A percentile compares a stretch with the other conserved stretches of the same genome.
These are phyloP conservation scores for Dermatophagoides farinae DNA, from an alignment of 1,140 invertebrate genomes.

Conservation along the genomic window DNA sequence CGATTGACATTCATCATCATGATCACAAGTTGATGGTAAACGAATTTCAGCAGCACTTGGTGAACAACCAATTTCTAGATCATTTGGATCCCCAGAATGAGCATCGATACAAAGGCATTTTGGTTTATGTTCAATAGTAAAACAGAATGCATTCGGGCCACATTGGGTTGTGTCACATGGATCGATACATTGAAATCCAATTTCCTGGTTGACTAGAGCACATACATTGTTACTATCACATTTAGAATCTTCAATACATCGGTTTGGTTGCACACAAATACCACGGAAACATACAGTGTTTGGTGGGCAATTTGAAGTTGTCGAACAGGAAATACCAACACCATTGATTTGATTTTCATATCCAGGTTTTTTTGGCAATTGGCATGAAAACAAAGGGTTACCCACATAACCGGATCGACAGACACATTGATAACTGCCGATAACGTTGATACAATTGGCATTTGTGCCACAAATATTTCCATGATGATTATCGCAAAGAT, in stretches of 20 bases:
- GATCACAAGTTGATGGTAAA: slow-evolving; percentile 10
- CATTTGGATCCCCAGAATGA: slow-evolving; percentile 56
- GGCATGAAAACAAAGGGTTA: slow-evolving; percentile 33
- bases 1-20: slow-evolving; percentile 15
- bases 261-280: slow-evolving; percentile 3
- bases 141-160: slow-evolving; percentile 66
- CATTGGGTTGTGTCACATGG: slow-evolving; percentile 28
- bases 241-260: slow-evolving; percentile 4
- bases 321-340: slow-evolving; percentile 4
- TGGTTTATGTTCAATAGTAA: slow-evolving; percentile 55
- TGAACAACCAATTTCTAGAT: slow-evolving; percentile 19
- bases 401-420: slow-evolving; percentile 52
- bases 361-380: background rate
- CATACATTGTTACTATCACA: slow-evolving; percentile 22
- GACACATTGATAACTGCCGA: slow-evolving; percentile 42
- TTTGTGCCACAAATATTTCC: slow-evolving; percentile 42
- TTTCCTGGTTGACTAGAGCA: slow-evolving; percentile 28
- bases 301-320: slow-evolving; percentile 5
- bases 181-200: slow-evolving; percentile 16
- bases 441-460: slow-evolving; percentile 48
- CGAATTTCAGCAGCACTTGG: slow-evolving; percentile 2
- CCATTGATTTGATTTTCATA: background rate
- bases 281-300: slow-evolving; percentile 7
- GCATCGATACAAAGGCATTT: slow-evolving; percentile 59
- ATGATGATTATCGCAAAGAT: too few relatives aligned